Evolutionary conservation across 2,888 invertebrate genomes (phyloP), one percentile per base, ranked within the genome.

Genomic region (Drosophila mayaguana): DNA sequence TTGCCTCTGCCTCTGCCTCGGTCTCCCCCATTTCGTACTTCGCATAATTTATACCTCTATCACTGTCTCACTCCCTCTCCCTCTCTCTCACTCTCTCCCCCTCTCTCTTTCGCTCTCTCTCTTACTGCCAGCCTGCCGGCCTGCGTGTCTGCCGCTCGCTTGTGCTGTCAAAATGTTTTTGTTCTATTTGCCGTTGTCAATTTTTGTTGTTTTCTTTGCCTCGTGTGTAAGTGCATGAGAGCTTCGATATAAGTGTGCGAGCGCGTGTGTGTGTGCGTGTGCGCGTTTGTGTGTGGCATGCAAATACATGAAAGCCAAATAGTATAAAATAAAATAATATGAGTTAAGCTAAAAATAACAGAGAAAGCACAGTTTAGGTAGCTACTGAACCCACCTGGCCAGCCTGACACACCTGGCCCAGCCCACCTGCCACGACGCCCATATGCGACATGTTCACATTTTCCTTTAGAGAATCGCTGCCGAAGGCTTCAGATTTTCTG

Each of bases 251-350:
- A 45, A 22, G 20, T 45, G 45, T 45, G 45, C 22, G 14, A 6
- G 18, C 5, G 12, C 16, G 32, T 62, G 46, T 16, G 38, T 25
- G 25, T 36, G 16, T 9, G 34, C 7, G 32, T 18, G 18, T 14
- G 14, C 14, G 50, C 3, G 32, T 32, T 8, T n/a, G 42, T 71
- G 20, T 38, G 20, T 63, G 50, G 25, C 59, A 63, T 28, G 43
- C 34, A 69, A 69, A 64, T 70, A 76, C 62, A 75, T 64, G 54
- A 46, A 75, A 64, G 55, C 43, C 48, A 75, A 70, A 76, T 68
- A 70, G 20, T 45, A 64, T 57, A 45, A 40, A 69, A 59, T 59
- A 55, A 57, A 67, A 69, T 59, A 59, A 57, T 46, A 72, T 43
- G 48, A 46, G 56, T 34, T 56, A 51, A 68, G 63, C 53, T 42